These are phyloP conservation scores for Eupristina koningsbergeri DNA, from an alignment of 1,140 invertebrate species.

Conservation along the genomic window DNA sequence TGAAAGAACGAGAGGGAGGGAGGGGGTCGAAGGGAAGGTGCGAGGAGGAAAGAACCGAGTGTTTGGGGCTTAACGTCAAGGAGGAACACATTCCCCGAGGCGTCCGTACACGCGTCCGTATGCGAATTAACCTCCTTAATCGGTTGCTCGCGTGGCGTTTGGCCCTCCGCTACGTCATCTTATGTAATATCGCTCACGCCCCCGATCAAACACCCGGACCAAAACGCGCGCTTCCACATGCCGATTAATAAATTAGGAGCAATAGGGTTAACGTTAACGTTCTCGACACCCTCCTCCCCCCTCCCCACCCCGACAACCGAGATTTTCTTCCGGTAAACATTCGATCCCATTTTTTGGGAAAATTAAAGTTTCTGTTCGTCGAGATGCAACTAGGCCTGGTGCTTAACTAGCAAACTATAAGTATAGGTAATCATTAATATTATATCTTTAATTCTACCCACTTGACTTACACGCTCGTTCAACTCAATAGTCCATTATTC, in stretches of 20 bases:
- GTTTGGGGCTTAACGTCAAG: background rate
- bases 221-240: background rate
- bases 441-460: no score
- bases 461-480: no score
- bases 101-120: background rate
- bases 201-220: background rate
- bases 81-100: background rate
- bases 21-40: no score
- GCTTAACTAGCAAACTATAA: no score
- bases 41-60: background rate
- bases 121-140: background rate
- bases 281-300: no score
- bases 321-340: no score
- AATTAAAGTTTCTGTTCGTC: no score
- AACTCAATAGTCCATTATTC: no score
- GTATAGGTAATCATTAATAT: no score
- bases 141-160: background rate
- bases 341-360: no score
- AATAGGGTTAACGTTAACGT: conserved; percentile 26
- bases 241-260: conserved; percentile 41
- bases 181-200: background rate
- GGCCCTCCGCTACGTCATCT: background rate
- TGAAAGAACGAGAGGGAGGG: background rate
- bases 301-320: no score
- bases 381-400: no score